These are phyloP conservation scores for Diplosoma virens DNA, from an alignment of 23 tunicate genomes.

Conservation along the genomic window DNA sequence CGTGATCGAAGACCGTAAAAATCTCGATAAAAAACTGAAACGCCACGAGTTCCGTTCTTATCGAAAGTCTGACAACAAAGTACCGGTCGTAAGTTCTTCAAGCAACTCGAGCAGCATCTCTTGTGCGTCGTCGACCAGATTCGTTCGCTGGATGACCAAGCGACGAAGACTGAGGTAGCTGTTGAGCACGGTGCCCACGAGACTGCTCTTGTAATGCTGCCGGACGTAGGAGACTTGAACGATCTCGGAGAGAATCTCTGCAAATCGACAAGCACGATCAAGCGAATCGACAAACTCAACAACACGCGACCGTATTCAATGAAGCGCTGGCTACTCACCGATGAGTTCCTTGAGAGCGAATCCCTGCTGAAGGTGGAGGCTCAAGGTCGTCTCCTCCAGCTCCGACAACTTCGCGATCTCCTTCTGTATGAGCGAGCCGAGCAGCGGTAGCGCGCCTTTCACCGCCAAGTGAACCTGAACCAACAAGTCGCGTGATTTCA, in stretches of 20 bases:
- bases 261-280: too few relatives aligned
- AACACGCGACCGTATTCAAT: too few relatives aligned
- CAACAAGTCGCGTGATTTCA: neutral
- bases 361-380: slow-evolving; percentile 85
- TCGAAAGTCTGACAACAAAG: neutral
- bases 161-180: slow-evolving; percentile 85
- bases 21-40: too few relatives aligned
- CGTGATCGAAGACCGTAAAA: too few relatives aligned
- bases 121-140: slow-evolving; percentile 91
- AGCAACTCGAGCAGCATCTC: slow-evolving; percentile 77
- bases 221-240: slow-evolving; percentile 69
- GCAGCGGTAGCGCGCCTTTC: slow-evolving; percentile 44
- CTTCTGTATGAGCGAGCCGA: slow-evolving; percentile 71
- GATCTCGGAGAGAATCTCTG: slow-evolving; percentile 70
- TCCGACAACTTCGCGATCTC: slow-evolving; percentile 65
- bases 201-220: slow-evolving; percentile 66
- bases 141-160: slow-evolving; percentile 87
- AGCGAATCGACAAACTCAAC: too few relatives aligned
- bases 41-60: too few relatives aligned
- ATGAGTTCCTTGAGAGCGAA: slow-evolving; percentile 81
- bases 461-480: slow-evolving; percentile 68
- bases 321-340: too few relatives aligned
- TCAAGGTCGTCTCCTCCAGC: slow-evolving; percentile 77
- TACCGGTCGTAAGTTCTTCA: slow-evolving; percentile 87
- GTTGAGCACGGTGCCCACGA: slow-evolving; percentile 81